These are phyloP conservation scores for Amiota mariae DNA, from an alignment of 2,888 invertebrate genomes.

Conservation along the genomic window DNA sequence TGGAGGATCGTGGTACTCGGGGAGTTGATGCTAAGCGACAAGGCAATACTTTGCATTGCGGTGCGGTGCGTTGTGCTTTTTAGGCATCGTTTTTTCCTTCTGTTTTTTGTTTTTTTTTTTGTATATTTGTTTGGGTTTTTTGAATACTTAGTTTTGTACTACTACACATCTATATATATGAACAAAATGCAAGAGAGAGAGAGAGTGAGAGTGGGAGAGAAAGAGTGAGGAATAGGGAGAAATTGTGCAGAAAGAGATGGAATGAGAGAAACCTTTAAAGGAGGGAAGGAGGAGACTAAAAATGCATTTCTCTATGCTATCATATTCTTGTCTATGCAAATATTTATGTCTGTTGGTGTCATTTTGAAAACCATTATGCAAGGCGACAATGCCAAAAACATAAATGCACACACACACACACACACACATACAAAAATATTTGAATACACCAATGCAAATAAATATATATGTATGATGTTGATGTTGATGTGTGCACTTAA, in stretches of 20 bases:
- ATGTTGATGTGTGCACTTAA: no score
- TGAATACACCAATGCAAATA: conserved; percentile 13
- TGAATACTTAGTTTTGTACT: conserved; percentile 1
- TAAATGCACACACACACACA: conserved; percentile 11
- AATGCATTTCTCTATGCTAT: conserved; percentile 24
- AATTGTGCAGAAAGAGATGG: neutral
- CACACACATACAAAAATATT: neutral
- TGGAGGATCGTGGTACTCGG: neutral
- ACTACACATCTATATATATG: neutral
- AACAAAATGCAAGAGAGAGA: neutral
- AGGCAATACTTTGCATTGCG: neutral
- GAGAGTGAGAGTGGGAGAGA: neutral
- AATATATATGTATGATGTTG: no score
- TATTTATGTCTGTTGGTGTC: conserved; percentile 73
- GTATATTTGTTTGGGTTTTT: neutral
- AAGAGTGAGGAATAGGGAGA: neutral
- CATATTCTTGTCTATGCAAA: conserved; percentile 71
- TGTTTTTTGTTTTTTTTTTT: no score
- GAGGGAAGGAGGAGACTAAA: conserved; percentile 40
- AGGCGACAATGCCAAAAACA: conserved; percentile 29
- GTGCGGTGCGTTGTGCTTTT: neutral
- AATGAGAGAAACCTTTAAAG: neutral
- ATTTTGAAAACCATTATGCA: conserved; percentile 55
- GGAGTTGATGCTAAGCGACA: neutral
- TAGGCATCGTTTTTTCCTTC: neutral